Evolutionary conservation across 2,797 vertebrate species (phyloP), one percentile per base, ranked within the genome.

Genomic region (Etheostoma nigrum): DNA sequence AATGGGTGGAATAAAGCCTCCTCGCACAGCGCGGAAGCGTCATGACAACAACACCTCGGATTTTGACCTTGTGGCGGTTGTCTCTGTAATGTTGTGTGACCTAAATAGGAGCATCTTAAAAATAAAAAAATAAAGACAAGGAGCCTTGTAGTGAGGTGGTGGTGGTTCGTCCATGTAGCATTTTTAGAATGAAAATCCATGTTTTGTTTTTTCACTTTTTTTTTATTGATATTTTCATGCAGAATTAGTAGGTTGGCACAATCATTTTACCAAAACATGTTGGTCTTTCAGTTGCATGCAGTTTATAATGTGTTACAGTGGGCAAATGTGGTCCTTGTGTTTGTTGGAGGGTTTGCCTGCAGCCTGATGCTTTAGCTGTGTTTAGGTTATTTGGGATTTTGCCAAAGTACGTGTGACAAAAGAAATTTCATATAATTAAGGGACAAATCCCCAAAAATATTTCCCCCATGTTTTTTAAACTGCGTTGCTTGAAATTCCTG

Each of bases 31-130:
- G 66, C 54, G 53, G 69, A 54, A 66, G 72, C 52, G 18, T 57
- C 59, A 27, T 18, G 64, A 76, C 65, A 76, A 23, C 44, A 76
- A 54, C 72, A 84, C 80, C 57, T 86, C 76, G 40, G 8, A 72
- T 18, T 71, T 12, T 44, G 49, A 49, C 86, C 88, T 85, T 8
- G 62, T 76, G 66, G 69, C 48, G 1, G 14, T 47, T 62, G 63
- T 74, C 70, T 76, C 51, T 72, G 42, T 82, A 75, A 73, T 63
- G 59, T 49, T 53, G 45, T 36, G 62, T 89, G 81, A 91, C 83
- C 86, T 84, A 85, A 83, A 89, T 86, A 79, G 68, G n/a, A 62
- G 9, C 27, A 61, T 62, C 61, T 19, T 27, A 63, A 66, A 40
- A 40, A 36, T 10, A 36, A 75, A 55, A 27, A 63, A 27, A 30